Conservation (phyloP, 2,888 invertebrate genomes). For the Serripes groenlandicus region DNA sequence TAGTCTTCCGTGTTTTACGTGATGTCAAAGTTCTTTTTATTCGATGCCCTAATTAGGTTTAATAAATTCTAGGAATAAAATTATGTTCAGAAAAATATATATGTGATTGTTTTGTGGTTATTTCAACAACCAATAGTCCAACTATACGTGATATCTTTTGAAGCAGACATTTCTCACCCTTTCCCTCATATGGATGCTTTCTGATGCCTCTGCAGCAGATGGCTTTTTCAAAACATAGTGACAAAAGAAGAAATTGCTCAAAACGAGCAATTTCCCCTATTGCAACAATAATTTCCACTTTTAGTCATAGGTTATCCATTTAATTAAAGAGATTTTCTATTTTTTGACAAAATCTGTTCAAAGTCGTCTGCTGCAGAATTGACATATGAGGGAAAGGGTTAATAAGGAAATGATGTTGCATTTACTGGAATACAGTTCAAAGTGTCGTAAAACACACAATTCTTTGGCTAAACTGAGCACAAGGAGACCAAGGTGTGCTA, state of each 20-base stretch:
- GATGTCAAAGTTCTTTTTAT: conserved; percentile 16
- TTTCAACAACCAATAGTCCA: not conserved
- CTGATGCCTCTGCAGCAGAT: not conserved
- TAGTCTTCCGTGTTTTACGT: conserved; percentile 28
- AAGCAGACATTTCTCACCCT: not conserved
- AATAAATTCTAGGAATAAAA: conserved; percentile 25
- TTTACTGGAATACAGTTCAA: no score
- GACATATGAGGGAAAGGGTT: no score
- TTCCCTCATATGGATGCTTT: not conserved
- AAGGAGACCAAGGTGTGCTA: no score
- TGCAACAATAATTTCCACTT: not conserved
- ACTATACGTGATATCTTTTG: not conserved
- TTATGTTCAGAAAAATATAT: conserved; percentile 4
- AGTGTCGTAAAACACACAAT: no score
- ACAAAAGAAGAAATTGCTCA: not conserved
- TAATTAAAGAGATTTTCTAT: no score
- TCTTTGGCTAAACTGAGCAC: no score
- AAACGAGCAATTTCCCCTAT: not conserved
- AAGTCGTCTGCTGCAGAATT: no score
- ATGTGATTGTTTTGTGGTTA: not conserved
- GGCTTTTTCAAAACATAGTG: not conserved
- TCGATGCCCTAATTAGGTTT: conserved; percentile 17
- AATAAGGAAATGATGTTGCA: no score
- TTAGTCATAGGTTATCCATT: no score
- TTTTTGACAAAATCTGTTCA: no score